Evolutionary conservation across 2,888 invertebrate species (phyloP), one percentile per base, ranked within the genome.

Genomic region (Masnerella sp.): DNA sequence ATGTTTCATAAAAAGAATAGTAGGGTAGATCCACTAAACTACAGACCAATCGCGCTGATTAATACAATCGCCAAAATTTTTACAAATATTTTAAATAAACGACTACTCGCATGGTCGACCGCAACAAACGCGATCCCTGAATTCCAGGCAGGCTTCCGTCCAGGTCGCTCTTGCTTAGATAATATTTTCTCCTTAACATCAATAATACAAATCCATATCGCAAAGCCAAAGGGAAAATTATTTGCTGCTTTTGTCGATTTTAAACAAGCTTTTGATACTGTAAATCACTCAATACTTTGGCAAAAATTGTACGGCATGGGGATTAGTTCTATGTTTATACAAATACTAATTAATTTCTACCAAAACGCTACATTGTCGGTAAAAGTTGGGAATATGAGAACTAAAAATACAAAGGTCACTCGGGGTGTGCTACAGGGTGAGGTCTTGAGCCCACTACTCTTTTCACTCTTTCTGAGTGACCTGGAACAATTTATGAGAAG

Each of bases 11-110:
- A 38, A 3, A 38, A 38, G 7, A 14, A 8, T 1, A 8, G 15
- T 8, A 38, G 2, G 5, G 14, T 14, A 14, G 15, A 38, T 14
- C 38, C 38, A 14, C 0, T 8, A 11, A 38, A 38, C 7, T 14
- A 38, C 38, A 38, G 15, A 38, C 14, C 14, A 8, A 38, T 38
- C 4, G 38, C 38, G 0, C 15, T 38, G 4, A 5, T 38, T 8
- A 14, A 38, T 14, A 38, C 38, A 11, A 38, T 38, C 12, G 38
- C 38, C 12, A 38, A 38, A 38, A 11, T 15, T 38, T 14, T 38
- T n/a, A 38, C 38, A 17, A 38, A 38, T 14, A 38, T 38, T 14
- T 15, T 38, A 5, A 14, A 14, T 14, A 2, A 11, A 11, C 12
- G 12, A 14, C 38, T 38, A 14, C 8, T 11, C 4, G 5, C 3